Base-by-base conservation (phyloP, 1,140 invertebrate species). In the Habropoda laboriosa region DNA sequence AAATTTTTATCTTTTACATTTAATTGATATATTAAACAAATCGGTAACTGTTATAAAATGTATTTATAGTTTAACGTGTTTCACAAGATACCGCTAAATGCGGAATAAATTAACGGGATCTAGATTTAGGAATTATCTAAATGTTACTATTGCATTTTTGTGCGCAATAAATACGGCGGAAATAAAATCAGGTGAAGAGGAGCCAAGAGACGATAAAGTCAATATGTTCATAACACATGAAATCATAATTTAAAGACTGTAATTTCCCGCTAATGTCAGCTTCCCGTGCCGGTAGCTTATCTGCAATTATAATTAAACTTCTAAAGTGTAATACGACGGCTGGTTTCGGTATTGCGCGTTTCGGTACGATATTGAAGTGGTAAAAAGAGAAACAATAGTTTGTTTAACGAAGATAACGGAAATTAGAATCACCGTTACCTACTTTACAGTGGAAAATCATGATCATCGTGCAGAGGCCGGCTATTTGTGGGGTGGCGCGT, bases 251-350 rank as follows among this genome's bases (percentile, higher is more conserved):
- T 53, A 45, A 79, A 73, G 66, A 51, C 47, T 73, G 68, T n/a
- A 79, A 73, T 79, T 79, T 72, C 77, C 68, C 77, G 77, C 77
- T 72, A 63, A 79, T 61, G 47, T 30, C 13, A 64, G 40, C 47
- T 73, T 73, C 77, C 67, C 49, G 47, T 73, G 40, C 57, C 68
- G 70, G 70, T 45, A 42, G 30, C 38, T 55, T 49, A 27, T 60
- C 58, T 58, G 70, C 70, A 73, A 73, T 79, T 79, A 64, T 73
- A 79, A 79, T 79, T 73, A 61, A 79, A 38, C 30, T 49, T 49
- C 42, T 12, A 55, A 45, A 72, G 18, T 16, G 30, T 21, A 60
- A 78, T 61, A 40, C n/a, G 1, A 30, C 3, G 7, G 30, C 8
- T 12, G 18, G 27, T 58, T 47, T 60, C 18, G 13, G 8, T 61